Conservation (phyloP, 2,888 invertebrate genomes). For the Strigamia transsilvanica region DNA sequence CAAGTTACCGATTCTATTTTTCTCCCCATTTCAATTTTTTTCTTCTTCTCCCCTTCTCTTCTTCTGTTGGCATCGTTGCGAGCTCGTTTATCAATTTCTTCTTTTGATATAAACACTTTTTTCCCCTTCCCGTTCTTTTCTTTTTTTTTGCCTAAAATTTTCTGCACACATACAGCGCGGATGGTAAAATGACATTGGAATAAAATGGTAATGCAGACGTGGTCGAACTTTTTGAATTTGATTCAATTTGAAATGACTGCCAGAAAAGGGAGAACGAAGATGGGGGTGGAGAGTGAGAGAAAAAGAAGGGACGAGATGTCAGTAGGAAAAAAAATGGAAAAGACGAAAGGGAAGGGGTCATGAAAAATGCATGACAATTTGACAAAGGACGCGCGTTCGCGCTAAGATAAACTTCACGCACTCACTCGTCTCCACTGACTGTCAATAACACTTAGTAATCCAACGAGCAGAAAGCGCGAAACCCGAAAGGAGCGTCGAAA, state of each 20-base stretch:
- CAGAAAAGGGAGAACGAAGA: not conserved
- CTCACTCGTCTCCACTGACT: constrained; percentile 37
- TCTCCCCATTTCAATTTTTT: not conserved
- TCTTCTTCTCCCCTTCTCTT: not conserved
- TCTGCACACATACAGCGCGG: constrained; percentile 4
- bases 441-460: constrained; percentile 43
- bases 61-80: not conserved
- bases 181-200: constrained; percentile 39
- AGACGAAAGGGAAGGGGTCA: constrained; percentile 38
- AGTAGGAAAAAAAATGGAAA: constrained; percentile 28
- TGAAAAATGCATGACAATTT: constrained; percentile 43
- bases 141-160: constrained; percentile 15
- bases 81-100: constrained; percentile 40
- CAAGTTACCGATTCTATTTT: constrained; percentile 36
- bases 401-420: constrained; percentile 42
- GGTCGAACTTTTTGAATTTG: constrained; percentile 42
- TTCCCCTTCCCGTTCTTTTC: not conserved
- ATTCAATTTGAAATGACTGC: constrained; percentile 43
- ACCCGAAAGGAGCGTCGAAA: constrained; percentile 19
- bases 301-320: constrained; percentile 5
- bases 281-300: not conserved
- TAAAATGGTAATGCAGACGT: constrained; percentile 42
- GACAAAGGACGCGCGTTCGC: constrained; percentile 37
- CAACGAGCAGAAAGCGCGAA: constrained; percentile 38
- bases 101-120: constrained; percentile 22